Percentiles rank a stretch among this genome's conserved stretches.
Evolutionary conservation across 2,797 vertebrate species (phyloP).

Genomic region (Malacoraja senta): DNA sequence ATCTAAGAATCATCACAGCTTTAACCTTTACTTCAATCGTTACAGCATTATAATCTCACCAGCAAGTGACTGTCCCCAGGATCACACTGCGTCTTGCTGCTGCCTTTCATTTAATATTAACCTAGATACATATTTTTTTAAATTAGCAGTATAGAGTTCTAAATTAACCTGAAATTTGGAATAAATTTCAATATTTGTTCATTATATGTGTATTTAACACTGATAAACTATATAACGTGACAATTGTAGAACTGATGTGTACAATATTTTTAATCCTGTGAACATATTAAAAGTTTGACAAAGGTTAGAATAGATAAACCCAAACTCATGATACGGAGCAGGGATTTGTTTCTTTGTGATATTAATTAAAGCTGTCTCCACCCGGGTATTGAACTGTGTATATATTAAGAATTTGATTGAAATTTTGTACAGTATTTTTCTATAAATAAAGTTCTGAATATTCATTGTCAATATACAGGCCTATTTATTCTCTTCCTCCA

Average conservation of each 20-base stretch:
- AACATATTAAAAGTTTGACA: background rate
- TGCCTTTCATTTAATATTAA: background rate
- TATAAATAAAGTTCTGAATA: slow-evolving; percentile 29
- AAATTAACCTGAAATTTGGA: background rate
- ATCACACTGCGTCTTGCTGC: background rate
- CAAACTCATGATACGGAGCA: background rate
- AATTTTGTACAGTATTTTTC: slow-evolving; percentile 35
- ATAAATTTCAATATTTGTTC: slow-evolving; percentile 6
- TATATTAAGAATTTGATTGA: background rate
- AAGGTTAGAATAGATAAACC: background rate
- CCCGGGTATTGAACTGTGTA: background rate
- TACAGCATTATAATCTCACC: background rate
- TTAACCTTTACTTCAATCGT: background rate
- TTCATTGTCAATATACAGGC: background rate
- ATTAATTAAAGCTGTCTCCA: background rate
- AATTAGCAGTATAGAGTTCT: background rate
- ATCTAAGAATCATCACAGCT: background rate
- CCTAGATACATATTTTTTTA: background rate
- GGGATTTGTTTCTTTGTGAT: background rate
- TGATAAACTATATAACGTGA: background rate
- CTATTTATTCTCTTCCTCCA: background rate
- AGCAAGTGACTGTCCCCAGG: background rate
- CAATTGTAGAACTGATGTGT: background rate
- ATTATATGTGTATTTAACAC: background rate
- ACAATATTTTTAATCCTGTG: background rate